phyloP scores from a whole-genome alignment of 2,888 invertebrate species.

The Eristalis pertinax region DNA sequence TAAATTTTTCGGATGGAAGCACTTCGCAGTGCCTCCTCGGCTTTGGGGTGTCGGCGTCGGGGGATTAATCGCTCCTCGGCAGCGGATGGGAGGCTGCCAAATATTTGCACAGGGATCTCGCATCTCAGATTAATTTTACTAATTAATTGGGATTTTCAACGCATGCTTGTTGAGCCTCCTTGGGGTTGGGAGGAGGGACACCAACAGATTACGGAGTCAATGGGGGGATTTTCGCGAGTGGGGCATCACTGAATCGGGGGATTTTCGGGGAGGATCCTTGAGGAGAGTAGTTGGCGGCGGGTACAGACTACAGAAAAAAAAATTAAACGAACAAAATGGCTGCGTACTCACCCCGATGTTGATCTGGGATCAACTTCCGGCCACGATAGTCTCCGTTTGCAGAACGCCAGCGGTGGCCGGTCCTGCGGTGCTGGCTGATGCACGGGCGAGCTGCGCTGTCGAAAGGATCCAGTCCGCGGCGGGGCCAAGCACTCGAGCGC shows the following conservation, averaged over 20 bases:
- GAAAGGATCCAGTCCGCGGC: conserved; percentile 84
- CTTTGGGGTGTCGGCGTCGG: background rate
- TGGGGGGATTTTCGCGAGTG: too few species aligned
- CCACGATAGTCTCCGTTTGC: conserved; percentile 90
- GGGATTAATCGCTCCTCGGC: background rate
- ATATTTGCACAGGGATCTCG: conserved; percentile 26
- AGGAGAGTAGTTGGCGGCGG: too few species aligned
- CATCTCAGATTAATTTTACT: conserved; percentile 32
- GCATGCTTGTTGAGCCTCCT: background rate
- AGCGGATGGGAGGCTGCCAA: background rate
- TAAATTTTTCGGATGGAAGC: conserved; percentile 43
- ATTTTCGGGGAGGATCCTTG: too few species aligned
- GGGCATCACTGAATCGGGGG: too few species aligned
- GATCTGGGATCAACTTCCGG: conserved; percentile 92
- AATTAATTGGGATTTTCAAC: conserved; percentile 39
- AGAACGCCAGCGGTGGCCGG: conserved; percentile 88
- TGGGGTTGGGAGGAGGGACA: background rate
- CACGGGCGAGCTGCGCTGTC: conserved; percentile 81
- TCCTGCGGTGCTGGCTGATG: conserved; percentile 83
- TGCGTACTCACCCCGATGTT: conserved; percentile 88
- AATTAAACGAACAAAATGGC: background rate
- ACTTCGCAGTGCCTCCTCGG: conserved; percentile 9
- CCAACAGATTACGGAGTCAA: background rate
- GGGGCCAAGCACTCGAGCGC: conserved; percentile 86
- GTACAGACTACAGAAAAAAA: too few species aligned